Evolutionary conservation across 2,113 vertebrate species (phyloP), one percentile per base, ranked within the genome.

Genomic region (Oophaga pumilio): DNA sequence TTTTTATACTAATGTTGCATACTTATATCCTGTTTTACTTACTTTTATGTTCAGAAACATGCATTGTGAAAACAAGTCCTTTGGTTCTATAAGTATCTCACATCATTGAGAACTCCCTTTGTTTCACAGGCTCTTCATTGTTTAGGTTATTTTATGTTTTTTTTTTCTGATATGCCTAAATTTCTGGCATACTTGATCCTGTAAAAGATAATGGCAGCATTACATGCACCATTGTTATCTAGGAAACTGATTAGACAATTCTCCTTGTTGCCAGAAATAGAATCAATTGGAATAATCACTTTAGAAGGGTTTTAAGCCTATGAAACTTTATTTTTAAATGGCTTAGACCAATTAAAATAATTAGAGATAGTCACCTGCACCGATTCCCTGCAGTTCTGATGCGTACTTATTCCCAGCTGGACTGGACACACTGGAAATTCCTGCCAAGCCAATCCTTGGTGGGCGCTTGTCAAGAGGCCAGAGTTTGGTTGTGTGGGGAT

Each of bases 21-120:
- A 86, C 73, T 77, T 77, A 18, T 86, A 78, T 86, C 84, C 84
- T 86, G 84, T 64, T 86, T 86, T 86, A 78, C 73, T 85, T 85
- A 76, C 73, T 76, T 85, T 86, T 6, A 86, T 86, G 69, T 86
- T 86, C 74, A n/a, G 84, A 86, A 76, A 66, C 76, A 12, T 60
- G 77, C 78, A 64, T 66, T 78, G 76, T 86, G 59, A 77, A 74
- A 86, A 86, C 13, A 62, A 22, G 10, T 12, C 43, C n/a, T 66
- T 86, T 64, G 59, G 14, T 86, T 86, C 84, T 78, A 85, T 64
- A 85, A 85, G 57, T 77, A 11, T 64, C 49, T 66, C 12, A 28
- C 60, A 15, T 60, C 22, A 11, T 57, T 62, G 1, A 12, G 50
- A 52, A 50, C 24, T 18, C 11, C 33, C 56, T 82, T 64, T 68